Base-by-base conservation (phyloP, 1,140 invertebrate species). In the Battus philenor region DNA sequence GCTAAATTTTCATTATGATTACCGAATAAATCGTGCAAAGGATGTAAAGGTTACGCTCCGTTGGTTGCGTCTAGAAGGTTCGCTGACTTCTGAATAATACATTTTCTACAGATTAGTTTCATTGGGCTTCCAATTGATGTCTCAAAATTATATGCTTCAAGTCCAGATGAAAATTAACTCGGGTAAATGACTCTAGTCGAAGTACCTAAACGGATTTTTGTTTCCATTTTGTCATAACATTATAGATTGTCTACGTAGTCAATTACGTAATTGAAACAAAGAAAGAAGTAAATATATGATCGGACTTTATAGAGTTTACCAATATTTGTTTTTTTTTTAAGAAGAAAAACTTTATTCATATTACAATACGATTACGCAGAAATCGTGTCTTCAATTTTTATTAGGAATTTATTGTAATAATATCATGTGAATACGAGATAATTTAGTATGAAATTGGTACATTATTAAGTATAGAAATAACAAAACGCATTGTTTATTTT, bases 21-120 rank as follows among this genome's bases (percentile, higher is more conserved):
- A 39, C 33, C 30, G 45, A 29, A 44, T 47, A 26, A 33, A 31
- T n/a, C 13, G 44, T 26, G 33, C 27, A 41, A 64, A 64, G 60
- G 57, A 64, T 47, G 50, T 29, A 17, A 48, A 52, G 54, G 52
- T 38, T 53, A 59, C 56, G 56, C 33, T 63, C 44, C 18, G 43
- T 13, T 43, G 54, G 12, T n/a, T 38, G 46, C 49, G 18, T 36
- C 18, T 36, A 27, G 36, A 51, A 46, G 64, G 57, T 60, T n/a
- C 54, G 47, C 49, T 49, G 63, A 59, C 56, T 16, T 32, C 31
- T 11, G 17, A 44, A 24, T 36, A 43, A 45, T 20, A 49, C 29
- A 29, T 20, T 22, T 41, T 12, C 22, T 22, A 36, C 13, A 30
- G 12, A 30, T 30, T 11, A 30, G 11, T 11, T 30, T 30, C 27